Conservation (phyloP, 2,113 vertebrate species). For the Caloenas nicobarica region DNA sequence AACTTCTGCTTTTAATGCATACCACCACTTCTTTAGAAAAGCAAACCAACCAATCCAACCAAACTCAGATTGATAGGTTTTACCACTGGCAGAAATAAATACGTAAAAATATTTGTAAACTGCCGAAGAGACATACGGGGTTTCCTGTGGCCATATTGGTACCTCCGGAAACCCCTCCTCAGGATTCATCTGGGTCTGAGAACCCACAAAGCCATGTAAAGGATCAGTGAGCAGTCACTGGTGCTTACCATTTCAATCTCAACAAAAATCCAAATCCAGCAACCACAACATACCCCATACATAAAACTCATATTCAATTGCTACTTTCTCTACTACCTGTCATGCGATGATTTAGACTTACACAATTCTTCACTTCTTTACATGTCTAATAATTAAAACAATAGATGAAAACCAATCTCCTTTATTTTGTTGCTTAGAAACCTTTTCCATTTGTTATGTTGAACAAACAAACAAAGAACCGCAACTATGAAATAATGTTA, state of each 20-base stretch:
- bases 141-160: background rate
- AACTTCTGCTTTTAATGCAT: background rate
- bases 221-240: background rate
- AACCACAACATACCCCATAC: background rate
- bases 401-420: background rate
- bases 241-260: background rate
- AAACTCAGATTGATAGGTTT: background rate
- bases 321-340: background rate
- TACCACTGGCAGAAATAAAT: background rate
- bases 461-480: background rate
- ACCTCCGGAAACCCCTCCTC: background rate
- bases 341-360: background rate
- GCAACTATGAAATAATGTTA: background rate
- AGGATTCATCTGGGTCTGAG: background rate
- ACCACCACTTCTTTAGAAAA: background rate
- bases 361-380: background rate
- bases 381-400: background rate
- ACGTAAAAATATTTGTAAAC: background rate
- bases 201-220: background rate
- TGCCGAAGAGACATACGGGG: background rate
- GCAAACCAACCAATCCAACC: background rate
- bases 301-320: background rate
- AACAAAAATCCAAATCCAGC: background rate
- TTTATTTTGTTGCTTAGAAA: background rate
- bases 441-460: background rate